Evolutionary conservation across 2,797 vertebrate genomes (phyloP).

Genomic region (Arctocebus calabarensis): DNA sequence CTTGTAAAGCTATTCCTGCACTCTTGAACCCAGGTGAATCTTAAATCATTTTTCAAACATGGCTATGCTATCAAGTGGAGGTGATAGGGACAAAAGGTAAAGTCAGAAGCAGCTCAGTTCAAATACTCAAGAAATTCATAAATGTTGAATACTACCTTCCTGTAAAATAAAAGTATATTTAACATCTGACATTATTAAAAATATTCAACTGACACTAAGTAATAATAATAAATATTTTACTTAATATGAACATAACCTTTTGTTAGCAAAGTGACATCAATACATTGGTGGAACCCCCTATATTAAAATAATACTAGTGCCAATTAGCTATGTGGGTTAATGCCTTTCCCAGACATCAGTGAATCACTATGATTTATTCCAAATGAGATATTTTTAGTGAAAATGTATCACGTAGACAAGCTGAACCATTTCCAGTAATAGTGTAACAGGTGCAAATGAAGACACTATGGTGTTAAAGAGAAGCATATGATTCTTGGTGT

Average conservation of each 20-base stretch:
- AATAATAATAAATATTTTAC: neutral
- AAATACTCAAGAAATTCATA: slow-evolving; percentile 20
- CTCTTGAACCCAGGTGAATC: neutral
- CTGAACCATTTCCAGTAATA: neutral
- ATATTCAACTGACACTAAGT: slow-evolving; percentile 31
- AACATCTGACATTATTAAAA: neutral
- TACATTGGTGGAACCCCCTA: neutral
- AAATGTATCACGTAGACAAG: slow-evolving; percentile 16
- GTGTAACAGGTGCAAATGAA: neutral
- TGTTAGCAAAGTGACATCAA: neutral
- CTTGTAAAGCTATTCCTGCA: slow-evolving; percentile 22
- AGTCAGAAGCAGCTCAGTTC: slow-evolving; percentile 11
- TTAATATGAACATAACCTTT: neutral
- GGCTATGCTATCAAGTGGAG: slow-evolving; percentile 29
- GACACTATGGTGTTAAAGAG: neutral
- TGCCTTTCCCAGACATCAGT: neutral
- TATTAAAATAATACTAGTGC: slow-evolving; percentile 32
- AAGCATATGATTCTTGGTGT: neutral
- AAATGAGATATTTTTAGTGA: slow-evolving; percentile 23
- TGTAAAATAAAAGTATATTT: slow-evolving; percentile 33
- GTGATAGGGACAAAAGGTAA: neutral
- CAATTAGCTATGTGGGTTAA: neutral
- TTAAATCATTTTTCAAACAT: slow-evolving; percentile 58
- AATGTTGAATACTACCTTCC: neutral
- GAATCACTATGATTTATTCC: neutral